Evolutionary conservation across 1,140 invertebrate genomes (phyloP), one percentile per base, ranked within the genome.

Genomic region (Cardiocondyla obscurior): DNA sequence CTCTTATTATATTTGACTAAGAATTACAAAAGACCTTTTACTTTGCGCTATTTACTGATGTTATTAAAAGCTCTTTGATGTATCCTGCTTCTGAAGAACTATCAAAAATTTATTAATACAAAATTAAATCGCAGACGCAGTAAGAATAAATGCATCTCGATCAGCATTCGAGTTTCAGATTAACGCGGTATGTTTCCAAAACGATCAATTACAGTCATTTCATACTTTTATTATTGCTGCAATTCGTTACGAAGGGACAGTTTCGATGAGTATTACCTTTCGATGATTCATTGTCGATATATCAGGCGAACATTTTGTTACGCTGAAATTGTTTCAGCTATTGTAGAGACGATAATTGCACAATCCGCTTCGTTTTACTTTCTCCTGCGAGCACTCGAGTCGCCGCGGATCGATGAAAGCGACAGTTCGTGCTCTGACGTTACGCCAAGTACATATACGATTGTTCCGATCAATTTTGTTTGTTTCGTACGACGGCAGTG

Each of bases 291-390:
- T 1, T 73, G 25, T 39, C 53, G 33, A 42, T 58, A 7, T 8
- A 16, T 25, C 19, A 16, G 19, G 10, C 10, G 8, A 28, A 12
- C 10, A 3, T 28, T 12, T 16, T 39, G 30, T 86, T 77, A 65
- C 70, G 55, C 57, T 28, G 57, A 49, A 69, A 87, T 76, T 36
- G 73, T 81, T 87, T 36, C 28, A 72, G 39, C 25, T 64, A 67
- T 57, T 83, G 74, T 87, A 87, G 58, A 51, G 33, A 42, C 42
- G 36, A 81, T 53, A 46, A 81, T 90, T 90, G 84, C 86, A 83
- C 82, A 90, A 90, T 83, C 30, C 49, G 14, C 53, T 16, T 60
- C 84, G 62, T 86, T 79, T 84, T 89, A 90, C 88, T 90, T 89
- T 90, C 89, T 89, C 88, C 14, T 58, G 12, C 57, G 39, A 85